Evolutionary conservation across 2,888 invertebrate genomes (phyloP), one percentile per base, ranked within the genome.

Genomic region (Eristalinus sepulchralis): DNA sequence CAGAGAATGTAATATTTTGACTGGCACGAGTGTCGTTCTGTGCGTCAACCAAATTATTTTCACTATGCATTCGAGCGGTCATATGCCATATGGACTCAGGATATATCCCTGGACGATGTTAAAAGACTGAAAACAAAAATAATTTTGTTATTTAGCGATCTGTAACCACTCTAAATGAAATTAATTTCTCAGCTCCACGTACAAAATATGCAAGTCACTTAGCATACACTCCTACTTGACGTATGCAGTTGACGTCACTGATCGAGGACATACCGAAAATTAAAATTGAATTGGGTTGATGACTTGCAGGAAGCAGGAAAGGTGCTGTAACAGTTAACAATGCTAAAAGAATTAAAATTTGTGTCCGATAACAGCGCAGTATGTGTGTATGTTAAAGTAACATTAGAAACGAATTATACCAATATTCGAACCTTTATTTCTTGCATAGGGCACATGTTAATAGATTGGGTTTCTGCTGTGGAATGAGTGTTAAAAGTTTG

Each of bases 61-160:
- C 59, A 71, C 53, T 57, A 47, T 55, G 66, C 53, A 53, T 24
- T 60, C 55, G 47, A 55, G n/a, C 33, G 20, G 6, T n/a, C 31
- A 27, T 59, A 36, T 33, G 31, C 55, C 36, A 60, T 76, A 62
- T 39, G 20, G 83, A 47, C 72, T 67, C 10, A 47, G 59, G 76
- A 59, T 60, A 60, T 27, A 72, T 34, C 33, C 11, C 60, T 57
- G 67, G 24, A 31, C 60, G 67, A 68, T 36, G 73, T 34, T 24
- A 62, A 47, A 47, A 47, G 17, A 8, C 9, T 47, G 47, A 47
- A 47, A n/a, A 47, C 47, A 47, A 4, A 1, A 47, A 47, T 17
- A 77, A 82, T 72, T 71, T 68, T 22, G 31, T 77, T 81, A 82
- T 59, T 82, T 77, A 82, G 67, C 77, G 82, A 82, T 82, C 71